Evolutionary conservation across 2,113 vertebrate species (phyloP).

Genomic region (Chaetura pelagica): DNA sequence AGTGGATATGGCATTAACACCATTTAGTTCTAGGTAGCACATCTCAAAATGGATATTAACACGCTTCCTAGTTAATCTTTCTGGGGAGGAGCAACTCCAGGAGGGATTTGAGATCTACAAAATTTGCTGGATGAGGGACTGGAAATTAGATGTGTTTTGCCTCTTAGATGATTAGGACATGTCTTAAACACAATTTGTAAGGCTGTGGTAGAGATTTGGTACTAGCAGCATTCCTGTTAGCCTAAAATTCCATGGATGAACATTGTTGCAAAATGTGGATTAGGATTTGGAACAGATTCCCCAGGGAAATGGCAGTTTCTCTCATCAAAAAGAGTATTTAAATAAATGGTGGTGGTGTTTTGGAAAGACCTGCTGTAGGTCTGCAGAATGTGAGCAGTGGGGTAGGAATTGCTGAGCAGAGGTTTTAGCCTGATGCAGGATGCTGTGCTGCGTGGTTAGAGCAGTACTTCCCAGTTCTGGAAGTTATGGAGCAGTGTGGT

Average conservation of each 20-base stretch:
- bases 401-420: not conserved
- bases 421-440: not conserved
- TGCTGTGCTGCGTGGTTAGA: rapidly evolving
- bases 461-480: rapidly evolving
- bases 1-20: not conserved
- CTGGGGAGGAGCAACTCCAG: not conserved
- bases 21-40: not conserved
- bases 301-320: not conserved
- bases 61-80: not conserved
- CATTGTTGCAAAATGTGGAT: not conserved
- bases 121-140: not conserved
- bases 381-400: not conserved
- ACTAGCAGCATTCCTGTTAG: not conserved
- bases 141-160: not conserved
- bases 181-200: not conserved
- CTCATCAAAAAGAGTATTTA: not conserved
- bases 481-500: not conserved
- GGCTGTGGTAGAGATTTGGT: not conserved
- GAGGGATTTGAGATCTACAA: not conserved
- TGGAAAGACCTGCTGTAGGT: not conserved
- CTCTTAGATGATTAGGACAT: rapidly evolving
- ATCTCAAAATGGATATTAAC: not conserved
- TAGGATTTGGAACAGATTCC: not conserved
- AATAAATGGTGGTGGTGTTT: not conserved
- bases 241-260: not conserved